Evolutionary conservation across 2,888 invertebrate genomes (phyloP).

Genomic region (Nowickia ferox): DNA sequence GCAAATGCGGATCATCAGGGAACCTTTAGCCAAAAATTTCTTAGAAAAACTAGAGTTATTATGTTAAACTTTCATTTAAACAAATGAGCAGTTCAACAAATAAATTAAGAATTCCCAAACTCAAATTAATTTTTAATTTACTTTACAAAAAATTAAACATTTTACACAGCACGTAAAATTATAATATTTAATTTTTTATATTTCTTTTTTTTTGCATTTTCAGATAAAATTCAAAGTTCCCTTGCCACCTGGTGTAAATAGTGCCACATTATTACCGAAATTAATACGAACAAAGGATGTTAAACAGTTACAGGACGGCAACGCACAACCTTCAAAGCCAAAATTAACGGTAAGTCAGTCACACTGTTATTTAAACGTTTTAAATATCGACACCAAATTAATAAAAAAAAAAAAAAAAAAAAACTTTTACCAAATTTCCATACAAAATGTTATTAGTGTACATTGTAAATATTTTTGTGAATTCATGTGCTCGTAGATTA

Average conservation of each 20-base stretch:
- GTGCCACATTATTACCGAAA: constrained; percentile 90
- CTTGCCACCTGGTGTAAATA: constrained; percentile 82
- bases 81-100: too few relatives aligned
- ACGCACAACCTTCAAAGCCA: constrained; percentile 85
- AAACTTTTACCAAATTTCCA: neutral
- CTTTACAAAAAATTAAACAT: neutral
- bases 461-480: constrained; percentile 13
- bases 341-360: constrained; percentile 88
- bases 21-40: too few relatives aligned
- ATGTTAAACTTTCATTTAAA: too few relatives aligned
- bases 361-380: neutral
- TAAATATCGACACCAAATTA: neutral
- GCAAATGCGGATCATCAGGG: too few relatives aligned
- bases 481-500: neutral
- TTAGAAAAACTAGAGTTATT: too few relatives aligned
- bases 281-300: constrained; percentile 92
- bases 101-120: too few relatives aligned
- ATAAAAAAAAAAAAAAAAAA: neutral
- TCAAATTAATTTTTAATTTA: neutral
- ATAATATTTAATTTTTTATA: constrained; percentile 10
- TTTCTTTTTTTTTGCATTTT: constrained; percentile 60
- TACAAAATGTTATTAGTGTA: neutral
- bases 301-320: constrained; percentile 82
- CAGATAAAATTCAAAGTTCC: constrained; percentile 83
- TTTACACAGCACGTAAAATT: too few relatives aligned